phyloP scores from a whole-genome alignment of 37 sponge, comb jelly and placozoan species.

The Cladorhizidae sp. region DNA sequence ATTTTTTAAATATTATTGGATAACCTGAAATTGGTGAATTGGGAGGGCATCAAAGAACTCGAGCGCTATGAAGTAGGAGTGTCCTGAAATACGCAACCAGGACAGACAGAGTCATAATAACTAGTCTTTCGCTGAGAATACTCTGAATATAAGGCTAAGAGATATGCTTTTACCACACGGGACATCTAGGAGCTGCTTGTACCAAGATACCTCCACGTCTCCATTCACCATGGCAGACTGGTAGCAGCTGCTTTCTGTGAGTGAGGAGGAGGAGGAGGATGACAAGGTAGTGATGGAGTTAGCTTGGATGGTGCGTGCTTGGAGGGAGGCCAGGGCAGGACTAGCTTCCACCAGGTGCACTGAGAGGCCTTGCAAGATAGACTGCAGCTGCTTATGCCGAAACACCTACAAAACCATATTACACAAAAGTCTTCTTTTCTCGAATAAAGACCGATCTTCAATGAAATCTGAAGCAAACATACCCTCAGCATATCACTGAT shows the following conservation, averaged over 20 bases:
- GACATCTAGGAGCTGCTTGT: slow-evolving; percentile 65
- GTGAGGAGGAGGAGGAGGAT: neutral
- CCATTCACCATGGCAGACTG: slow-evolving; percentile 34
- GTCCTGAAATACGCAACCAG: slow-evolving; percentile 33
- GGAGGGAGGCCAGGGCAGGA: slow-evolving; percentile 61
- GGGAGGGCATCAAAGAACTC: slow-evolving; percentile 99
- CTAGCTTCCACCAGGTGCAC: slow-evolving; percentile 86
- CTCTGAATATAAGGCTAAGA: neutral
- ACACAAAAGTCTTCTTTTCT: too few species aligned
- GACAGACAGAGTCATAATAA: too few species aligned
- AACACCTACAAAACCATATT: slow-evolving; percentile 60
- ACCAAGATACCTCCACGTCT: slow-evolving; percentile 59
- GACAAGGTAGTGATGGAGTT: neutral
- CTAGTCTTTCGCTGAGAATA: neutral
- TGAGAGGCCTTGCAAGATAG: slow-evolving; percentile 21
- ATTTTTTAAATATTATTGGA: neutral
- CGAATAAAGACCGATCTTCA: too few species aligned
- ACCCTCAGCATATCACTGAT: slow-evolving; percentile 86
- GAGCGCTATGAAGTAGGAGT: slow-evolving; percentile 83
- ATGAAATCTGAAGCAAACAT: slow-evolving; percentile 3
- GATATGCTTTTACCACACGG: slow-evolving; percentile 34
- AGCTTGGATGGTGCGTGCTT: slow-evolving; percentile 48
- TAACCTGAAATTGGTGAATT: slow-evolving; percentile 94
- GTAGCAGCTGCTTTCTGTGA: slow-evolving; percentile 7
- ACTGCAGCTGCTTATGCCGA: slow-evolving; percentile 28